Base-by-base conservation (phyloP, 1,140 invertebrate genomes). In the Atta cephalotes region DNA sequence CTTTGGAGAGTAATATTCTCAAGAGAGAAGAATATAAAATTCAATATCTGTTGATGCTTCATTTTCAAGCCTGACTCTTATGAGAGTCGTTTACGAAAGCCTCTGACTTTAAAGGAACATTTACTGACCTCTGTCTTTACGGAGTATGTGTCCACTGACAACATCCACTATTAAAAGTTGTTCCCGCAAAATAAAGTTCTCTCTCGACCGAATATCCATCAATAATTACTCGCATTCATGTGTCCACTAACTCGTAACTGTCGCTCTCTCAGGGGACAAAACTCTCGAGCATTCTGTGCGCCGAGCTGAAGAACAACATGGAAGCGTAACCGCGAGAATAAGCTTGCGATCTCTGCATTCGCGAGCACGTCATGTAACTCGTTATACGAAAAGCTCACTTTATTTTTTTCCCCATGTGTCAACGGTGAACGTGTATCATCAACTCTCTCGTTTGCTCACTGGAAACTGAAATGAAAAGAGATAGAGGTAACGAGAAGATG, bases 221-320 rank as follows among this genome's bases (percentile, higher is more conserved):
- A 84, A 84, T 84, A 84, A 84, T 84, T 84, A 84, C 70, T 84
- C 80, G 70, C 68, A 84, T 84, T 84, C 70, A 84, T 49, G 39
- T 84, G 80, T 84, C 70, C 28, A 45, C 70, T 74, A 84, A 84
- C 80, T 84, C 70, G 70, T 74, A 74, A 84, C 80, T 84, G 80
- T 62, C 80, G 68, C 80, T 62, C 70, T 74, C 80, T 62, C 80
- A 39, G 18, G 80, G 80, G 80, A 76, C 68, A 62, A 71, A 74
- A 84, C 68, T 74, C 39, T 84, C 70, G 68, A 74, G 56, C 21
- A 21, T 21, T 21, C 21, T 62, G 80, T 35, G 68, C 56, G 45
- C 56, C 80, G 80, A 84, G 80, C 35, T 68, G 56, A 84, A 84
- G 56, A 84, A 84, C 68, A 84, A 84, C 70, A 84, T 49, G 70